These are phyloP conservation scores for Zootoca vivipara DNA, from an alignment of 2,113 vertebrate species.

Conservation along the genomic window DNA sequence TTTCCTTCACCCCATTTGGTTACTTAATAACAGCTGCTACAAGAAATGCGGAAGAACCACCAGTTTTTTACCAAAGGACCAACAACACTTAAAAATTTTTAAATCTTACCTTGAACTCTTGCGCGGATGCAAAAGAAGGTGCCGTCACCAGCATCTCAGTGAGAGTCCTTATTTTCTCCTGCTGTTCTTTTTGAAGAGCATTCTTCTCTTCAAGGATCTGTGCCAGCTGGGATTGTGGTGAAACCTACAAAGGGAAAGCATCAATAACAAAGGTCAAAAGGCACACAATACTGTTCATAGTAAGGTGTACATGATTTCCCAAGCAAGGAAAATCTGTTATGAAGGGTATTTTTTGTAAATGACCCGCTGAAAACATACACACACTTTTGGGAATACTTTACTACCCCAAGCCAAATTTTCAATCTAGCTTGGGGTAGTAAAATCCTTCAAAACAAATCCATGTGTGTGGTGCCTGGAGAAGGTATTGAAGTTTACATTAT, in stretches of 20 bases:
- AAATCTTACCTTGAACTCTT: slow-evolving; percentile 77
- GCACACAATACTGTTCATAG: neutral
- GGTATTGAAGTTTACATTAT: no score
- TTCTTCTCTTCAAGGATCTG: slow-evolving; percentile 92
- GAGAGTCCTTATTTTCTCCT: slow-evolving; percentile 88
- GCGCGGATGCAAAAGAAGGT: slow-evolving; percentile 71
- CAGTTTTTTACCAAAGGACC: neutral
- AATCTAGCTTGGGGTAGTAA: no score
- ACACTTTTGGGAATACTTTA: no score
- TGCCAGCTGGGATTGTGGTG: slow-evolving; percentile 83
- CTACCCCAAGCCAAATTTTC: no score
- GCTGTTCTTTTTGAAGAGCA: slow-evolving; percentile 89
- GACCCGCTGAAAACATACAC: no score
- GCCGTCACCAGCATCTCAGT: slow-evolving; percentile 89
- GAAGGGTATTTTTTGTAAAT: no score
- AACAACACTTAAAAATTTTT: neutral
- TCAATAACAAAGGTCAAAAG: neutral
- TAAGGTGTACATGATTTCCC: neutral
- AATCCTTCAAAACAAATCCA: no score
- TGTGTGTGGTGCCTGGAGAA: no score
- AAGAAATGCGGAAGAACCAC: neutral
- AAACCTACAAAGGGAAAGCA: slow-evolving; percentile 76
- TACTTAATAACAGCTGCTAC: neutral
- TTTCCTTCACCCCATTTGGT: neutral
- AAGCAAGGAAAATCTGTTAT: neutral